Conservation (phyloP, 2,888 invertebrate genomes). For the Stenurella melanura region DNA sequence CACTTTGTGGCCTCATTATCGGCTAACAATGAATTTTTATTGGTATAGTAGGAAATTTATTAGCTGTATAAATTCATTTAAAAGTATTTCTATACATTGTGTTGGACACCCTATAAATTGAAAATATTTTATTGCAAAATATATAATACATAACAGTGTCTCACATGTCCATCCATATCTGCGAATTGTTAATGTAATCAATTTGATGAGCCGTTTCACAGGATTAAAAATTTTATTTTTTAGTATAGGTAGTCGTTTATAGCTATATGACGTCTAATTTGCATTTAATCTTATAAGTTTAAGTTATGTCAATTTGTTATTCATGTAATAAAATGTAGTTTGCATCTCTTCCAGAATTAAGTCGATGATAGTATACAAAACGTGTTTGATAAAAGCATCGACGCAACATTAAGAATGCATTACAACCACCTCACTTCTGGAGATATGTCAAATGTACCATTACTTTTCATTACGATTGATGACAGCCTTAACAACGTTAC, state of each 20-base stretch:
- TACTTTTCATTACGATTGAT: slow-evolving; percentile 39
- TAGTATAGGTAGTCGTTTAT: background rate
- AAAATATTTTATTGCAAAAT: too few relatives aligned
- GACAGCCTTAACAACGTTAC: slow-evolving; percentile 28
- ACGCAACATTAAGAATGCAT: slow-evolving; percentile 34
- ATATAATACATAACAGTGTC: background rate
- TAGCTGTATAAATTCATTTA: too few relatives aligned
- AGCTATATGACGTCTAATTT: slow-evolving; percentile 10
- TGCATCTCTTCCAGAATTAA: slow-evolving; percentile 30
- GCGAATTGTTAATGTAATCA: background rate
- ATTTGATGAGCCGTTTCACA: background rate
- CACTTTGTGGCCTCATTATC: background rate
- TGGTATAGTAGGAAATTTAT: too few relatives aligned
- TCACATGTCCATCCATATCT: background rate
- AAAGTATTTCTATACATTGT: too few relatives aligned
- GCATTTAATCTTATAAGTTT: slow-evolving; percentile 19
- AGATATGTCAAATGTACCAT: slow-evolving; percentile 32
- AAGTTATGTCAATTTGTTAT: slow-evolving; percentile 22
- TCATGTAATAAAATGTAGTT: slow-evolving; percentile 13
- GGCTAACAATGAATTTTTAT: too few relatives aligned
- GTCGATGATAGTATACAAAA: slow-evolving; percentile 17
- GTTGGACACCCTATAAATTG: too few relatives aligned
- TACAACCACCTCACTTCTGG: slow-evolving; percentile 10
- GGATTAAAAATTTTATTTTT: background rate
- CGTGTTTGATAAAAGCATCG: background rate